A percentile compares a stretch with the other conserved stretches of the same genome.
phyloP scores from a whole-genome alignment of 2,113 vertebrate genomes.

The Neoarius graeffei region DNA sequence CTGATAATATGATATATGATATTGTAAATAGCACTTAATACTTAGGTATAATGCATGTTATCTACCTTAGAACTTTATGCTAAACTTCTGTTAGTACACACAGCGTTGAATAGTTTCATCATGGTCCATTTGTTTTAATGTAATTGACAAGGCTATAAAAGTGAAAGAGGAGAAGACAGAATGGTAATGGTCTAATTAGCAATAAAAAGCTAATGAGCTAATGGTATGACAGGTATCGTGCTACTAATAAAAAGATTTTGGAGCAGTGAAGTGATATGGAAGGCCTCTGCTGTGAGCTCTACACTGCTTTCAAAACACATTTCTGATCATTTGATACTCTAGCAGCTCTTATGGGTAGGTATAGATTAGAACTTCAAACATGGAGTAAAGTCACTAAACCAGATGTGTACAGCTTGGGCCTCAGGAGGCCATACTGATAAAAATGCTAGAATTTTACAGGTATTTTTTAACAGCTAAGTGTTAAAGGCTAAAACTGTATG shows the following conservation, averaged over 20 bases:
- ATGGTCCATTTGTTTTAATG: neutral
- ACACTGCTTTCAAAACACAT: constrained; percentile 3
- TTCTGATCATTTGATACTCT: constrained; percentile 21
- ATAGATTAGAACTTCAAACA: neutral
- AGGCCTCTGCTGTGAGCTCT: neutral
- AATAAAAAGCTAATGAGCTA: neutral
- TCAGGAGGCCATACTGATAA: neutral
- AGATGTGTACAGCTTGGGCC: neutral
- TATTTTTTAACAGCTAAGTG: neutral
- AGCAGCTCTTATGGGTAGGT: neutral
- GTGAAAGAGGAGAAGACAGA: neutral
- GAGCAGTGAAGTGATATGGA: neutral
- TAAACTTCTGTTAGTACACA: neutral
- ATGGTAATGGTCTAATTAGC: neutral
- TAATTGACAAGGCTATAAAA: neutral
- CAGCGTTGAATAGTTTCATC: neutral
- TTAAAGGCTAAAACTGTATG: neutral
- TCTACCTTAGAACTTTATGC: neutral
- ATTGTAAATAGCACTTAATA: neutral
- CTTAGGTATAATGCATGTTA: neutral
- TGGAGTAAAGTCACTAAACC: neutral
- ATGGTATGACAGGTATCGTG: neutral
- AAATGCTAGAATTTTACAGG: neutral
- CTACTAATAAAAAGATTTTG: constrained; percentile 9
- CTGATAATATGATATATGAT: neutral